phyloP scores from a whole-genome alignment of 1,140 invertebrate species.

The Bombus ignitus region DNA sequence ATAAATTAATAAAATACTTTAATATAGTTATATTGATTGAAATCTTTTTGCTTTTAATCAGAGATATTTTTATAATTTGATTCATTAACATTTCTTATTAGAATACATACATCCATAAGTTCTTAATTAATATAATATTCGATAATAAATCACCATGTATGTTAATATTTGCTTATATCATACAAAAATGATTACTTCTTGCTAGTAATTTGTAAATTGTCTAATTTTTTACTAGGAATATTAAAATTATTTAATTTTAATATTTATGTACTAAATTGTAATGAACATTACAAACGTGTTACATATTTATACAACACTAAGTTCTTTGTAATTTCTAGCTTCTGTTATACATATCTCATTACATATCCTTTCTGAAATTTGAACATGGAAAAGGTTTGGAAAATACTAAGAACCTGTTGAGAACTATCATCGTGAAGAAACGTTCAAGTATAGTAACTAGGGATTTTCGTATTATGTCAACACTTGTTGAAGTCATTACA shows the following conservation, averaged over 20 bases:
- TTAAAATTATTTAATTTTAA: neutral
- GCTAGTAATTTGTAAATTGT: neutral
- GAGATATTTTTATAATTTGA: neutral
- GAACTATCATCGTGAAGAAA: neutral
- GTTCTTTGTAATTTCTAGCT: neutral
- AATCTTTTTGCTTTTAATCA: neutral
- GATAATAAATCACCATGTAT: neutral
- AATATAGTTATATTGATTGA: neutral
- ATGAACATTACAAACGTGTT: neutral
- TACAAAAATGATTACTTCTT: neutral
- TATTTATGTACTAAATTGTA: neutral
- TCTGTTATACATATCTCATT: no score
- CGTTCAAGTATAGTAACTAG: constrained; percentile 27
- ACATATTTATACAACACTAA: neutral
- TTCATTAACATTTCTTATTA: neutral
- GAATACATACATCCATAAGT: neutral
- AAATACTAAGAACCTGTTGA: constrained; percentile 2
- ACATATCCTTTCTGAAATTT: neutral
- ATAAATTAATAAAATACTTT: neutral
- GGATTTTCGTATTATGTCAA: constrained; percentile 53
- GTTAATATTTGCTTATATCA: neutral
- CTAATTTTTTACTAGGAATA: neutral
- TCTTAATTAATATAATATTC: neutral
- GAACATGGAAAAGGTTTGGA: neutral
- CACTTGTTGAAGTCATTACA: constrained; percentile 48